A percentile compares a stretch with the other conserved stretches of the same genome.
Conservation (phyloP, 2,797 vertebrate genomes). For the Adelosebastes latens region DNA sequence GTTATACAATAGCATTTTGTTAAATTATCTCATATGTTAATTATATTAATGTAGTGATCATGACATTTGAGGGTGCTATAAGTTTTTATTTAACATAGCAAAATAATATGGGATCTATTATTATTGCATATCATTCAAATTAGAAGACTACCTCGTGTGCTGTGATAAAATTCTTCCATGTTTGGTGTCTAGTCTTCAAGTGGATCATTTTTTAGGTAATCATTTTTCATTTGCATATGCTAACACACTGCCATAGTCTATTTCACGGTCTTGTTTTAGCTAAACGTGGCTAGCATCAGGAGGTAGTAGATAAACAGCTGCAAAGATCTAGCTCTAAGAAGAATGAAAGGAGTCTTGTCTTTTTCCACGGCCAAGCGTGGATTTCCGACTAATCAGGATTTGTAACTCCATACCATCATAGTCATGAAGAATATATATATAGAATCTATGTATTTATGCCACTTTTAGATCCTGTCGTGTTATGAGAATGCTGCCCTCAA, state of each 20-base stretch:
- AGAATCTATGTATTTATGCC: conserved; percentile 51
- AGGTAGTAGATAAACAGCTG: conserved; percentile 82
- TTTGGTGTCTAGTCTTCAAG: conserved; percentile 78
- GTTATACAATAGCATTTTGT: conserved; percentile 71
- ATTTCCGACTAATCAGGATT: conserved; percentile 33
- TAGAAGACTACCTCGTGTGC: conserved; percentile 70
- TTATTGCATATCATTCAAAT: conserved; percentile 80
- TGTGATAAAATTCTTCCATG: conserved; percentile 64
- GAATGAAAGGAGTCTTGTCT: conserved; percentile 43
- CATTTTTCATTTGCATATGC: conserved; percentile 74
- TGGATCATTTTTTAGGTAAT: conserved; percentile 64
- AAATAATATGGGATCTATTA: conserved; percentile 70
- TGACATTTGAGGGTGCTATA: conserved; percentile 55
- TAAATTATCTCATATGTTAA: conserved; percentile 67
- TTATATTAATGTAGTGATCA: conserved; percentile 68
- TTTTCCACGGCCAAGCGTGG: conserved; percentile 11
- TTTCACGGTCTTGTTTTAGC: conserved; percentile 48
- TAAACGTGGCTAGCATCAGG: conserved; percentile 71
- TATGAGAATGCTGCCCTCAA: conserved; percentile 46
- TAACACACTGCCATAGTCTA: conserved; percentile 57
- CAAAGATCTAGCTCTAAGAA: conserved; percentile 59
- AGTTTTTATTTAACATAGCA: conserved; percentile 52
- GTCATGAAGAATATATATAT: conserved; percentile 35
- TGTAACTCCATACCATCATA: conserved; percentile 50
- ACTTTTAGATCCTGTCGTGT: conserved; percentile 27